A percentile compares a stretch with the other conserved stretches of the same genome.
Conservation (phyloP, 2,113 vertebrate genomes). For the Bagarius yarrelli region DNA sequence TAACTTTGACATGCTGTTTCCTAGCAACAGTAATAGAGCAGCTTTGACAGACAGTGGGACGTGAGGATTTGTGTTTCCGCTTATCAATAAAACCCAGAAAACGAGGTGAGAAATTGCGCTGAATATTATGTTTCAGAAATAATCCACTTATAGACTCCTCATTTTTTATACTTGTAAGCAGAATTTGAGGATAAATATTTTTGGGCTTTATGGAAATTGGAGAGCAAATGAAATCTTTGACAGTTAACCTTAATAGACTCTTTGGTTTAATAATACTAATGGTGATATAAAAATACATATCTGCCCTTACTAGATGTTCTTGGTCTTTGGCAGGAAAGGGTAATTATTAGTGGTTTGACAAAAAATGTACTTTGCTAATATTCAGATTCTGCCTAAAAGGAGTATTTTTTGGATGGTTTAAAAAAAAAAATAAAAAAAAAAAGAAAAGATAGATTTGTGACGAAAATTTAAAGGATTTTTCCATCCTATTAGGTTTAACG, state of each 20-base stretch:
- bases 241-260: background rate
- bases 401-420: too few relatives aligned
- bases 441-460: background rate
- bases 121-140: background rate
- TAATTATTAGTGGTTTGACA: background rate
- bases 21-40: slow-evolving; percentile 55
- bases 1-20: slow-evolving; percentile 53
- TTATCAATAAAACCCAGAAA: slow-evolving; percentile 25
- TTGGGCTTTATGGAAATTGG: background rate
- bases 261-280: slow-evolving; percentile 17
- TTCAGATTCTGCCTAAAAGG: too few relatives aligned
- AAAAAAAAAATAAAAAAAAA: too few relatives aligned
- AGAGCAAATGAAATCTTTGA: background rate
- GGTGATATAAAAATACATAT: background rate
- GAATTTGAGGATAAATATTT: background rate
- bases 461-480: background rate
- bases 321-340: background rate
- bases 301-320: background rate
- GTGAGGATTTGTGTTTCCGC: slow-evolving; percentile 39
- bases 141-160: background rate
- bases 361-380: background rate
- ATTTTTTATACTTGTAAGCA: background rate
- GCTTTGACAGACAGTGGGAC: slow-evolving; percentile 44
- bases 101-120: slow-evolving; percentile 33
- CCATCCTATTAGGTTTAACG: background rate